These are phyloP conservation scores for Sebastiscus albofasciatus DNA, from an alignment of 2,797 vertebrate genomes.

Conservation along the genomic window DNA sequence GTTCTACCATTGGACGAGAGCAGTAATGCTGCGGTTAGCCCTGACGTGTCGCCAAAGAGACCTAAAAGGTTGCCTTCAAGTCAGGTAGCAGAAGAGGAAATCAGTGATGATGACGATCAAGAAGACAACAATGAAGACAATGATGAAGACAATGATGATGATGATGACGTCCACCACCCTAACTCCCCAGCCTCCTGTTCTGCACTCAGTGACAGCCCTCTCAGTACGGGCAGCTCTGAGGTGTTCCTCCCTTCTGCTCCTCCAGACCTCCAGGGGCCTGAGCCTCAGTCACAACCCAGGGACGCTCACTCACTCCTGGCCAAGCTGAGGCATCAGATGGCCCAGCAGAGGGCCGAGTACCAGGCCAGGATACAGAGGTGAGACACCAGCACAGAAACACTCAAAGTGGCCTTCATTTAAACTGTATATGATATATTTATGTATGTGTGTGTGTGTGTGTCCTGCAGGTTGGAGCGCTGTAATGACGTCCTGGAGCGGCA, in stretches of 20 bases:
- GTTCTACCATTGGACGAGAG: slow-evolving; percentile 70
- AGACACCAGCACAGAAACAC: not conserved
- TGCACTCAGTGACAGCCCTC: slow-evolving; percentile 61
- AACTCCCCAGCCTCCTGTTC: slow-evolving; percentile 78
- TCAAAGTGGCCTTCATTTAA: not conserved
- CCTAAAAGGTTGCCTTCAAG: slow-evolving; percentile 29
- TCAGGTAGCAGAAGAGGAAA: slow-evolving; percentile 18
- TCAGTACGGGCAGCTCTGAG: slow-evolving; percentile 86
- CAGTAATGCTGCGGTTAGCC: slow-evolving; percentile 2
- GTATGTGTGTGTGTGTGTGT: not conserved
- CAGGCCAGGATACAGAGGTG: slow-evolving; percentile 81
- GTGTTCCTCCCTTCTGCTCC: slow-evolving; percentile 82
- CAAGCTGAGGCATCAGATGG: slow-evolving; percentile 78
- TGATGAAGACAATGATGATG: not conserved
- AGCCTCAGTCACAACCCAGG: slow-evolving; percentile 13
- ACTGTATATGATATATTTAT: not conserved
- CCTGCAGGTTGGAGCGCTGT: slow-evolving; percentile 82
- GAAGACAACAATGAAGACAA: slow-evolving; percentile 10
- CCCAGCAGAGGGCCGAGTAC: slow-evolving; percentile 76
- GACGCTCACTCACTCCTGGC: slow-evolving; percentile 62
- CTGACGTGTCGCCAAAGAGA: slow-evolving; percentile 26
- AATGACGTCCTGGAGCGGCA: slow-evolving; percentile 80
- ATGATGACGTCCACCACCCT: slow-evolving; percentile 30
- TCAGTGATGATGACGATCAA: not conserved
- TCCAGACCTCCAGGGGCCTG: slow-evolving; percentile 53